Percentiles rank a stretch among this genome's conserved stretches.
Evolutionary conservation across 1,140 invertebrate genomes (phyloP).

Genomic region (Psix sp.): DNA sequence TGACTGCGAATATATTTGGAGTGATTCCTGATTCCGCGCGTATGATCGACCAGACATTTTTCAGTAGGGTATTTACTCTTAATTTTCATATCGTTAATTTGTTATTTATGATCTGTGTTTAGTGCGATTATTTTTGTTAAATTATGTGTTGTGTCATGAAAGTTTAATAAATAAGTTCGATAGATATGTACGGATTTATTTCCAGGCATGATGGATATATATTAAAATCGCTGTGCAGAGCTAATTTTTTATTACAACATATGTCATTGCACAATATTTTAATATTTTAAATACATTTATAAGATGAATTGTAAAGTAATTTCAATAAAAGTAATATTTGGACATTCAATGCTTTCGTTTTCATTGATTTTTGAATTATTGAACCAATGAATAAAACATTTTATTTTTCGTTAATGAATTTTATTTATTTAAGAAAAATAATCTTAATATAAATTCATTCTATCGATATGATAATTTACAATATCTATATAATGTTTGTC

Average conservation of each 20-base stretch:
- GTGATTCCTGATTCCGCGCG: no score
- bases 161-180: constrained; percentile 55
- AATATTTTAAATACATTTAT: constrained; percentile 57
- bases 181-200: constrained; percentile 35
- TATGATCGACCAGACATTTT: no score
- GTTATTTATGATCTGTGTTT: constrained; percentile 48
- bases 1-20: no score
- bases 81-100: constrained; percentile 36
- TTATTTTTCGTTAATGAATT: neutral
- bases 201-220: constrained; percentile 25
- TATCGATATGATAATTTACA: no score
- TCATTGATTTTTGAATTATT: neutral
- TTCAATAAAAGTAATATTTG: constrained; percentile 52
- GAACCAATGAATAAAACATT: neutral
- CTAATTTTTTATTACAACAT: constrained; percentile 39
- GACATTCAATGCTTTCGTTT: constrained; percentile 31
- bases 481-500: no score
- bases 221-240: constrained; percentile 37
- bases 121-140: constrained; percentile 56
- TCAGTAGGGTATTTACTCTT: no score
- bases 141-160: constrained; percentile 49
- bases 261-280: constrained; percentile 51
- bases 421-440: no score
- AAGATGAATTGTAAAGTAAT: constrained; percentile 45
- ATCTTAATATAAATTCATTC: no score